Evolutionary conservation across 2,888 invertebrate genomes (phyloP).

Genomic region (Troglohyphantes excavatus): DNA sequence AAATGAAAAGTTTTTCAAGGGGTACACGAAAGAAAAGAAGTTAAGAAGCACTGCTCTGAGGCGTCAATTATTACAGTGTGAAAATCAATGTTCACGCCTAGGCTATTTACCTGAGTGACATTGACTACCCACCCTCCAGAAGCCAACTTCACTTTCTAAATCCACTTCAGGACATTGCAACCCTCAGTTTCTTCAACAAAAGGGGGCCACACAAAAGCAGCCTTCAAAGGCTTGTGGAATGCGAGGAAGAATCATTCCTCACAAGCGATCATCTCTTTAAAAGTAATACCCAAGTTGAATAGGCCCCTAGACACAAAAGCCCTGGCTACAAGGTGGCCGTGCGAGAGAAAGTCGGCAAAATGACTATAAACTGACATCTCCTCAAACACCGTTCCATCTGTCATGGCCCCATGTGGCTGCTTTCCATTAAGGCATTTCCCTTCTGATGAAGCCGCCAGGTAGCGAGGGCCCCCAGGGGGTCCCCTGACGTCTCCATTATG

Average conservation of each 20-base stretch:
- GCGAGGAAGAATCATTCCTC: background rate
- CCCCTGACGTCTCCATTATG: slow-evolving; percentile 67
- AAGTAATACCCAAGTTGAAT: slow-evolving; percentile 31
- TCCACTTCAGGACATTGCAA: background rate
- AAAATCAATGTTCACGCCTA: background rate
- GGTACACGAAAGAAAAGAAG: background rate
- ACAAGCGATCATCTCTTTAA: slow-evolving; percentile 49
- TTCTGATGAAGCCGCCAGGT: slow-evolving; percentile 56
- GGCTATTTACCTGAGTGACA: background rate
- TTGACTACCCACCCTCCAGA: background rate
- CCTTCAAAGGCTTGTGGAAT: slow-evolving; percentile 2
- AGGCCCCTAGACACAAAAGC: background rate
- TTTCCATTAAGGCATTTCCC: slow-evolving; percentile 28
- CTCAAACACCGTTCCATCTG: slow-evolving; percentile 67
- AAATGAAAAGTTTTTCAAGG: too few relatives aligned
- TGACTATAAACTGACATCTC: slow-evolving; percentile 50
- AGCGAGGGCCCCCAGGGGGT: slow-evolving; percentile 30
- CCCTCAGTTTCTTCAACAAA: background rate
- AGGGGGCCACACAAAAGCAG: background rate
- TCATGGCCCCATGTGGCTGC: slow-evolving; percentile 52
- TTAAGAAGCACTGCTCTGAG: too few relatives aligned
- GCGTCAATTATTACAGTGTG: too few relatives aligned
- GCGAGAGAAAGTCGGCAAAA: slow-evolving; percentile 20
- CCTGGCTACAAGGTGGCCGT: slow-evolving; percentile 49
- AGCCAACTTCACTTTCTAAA: background rate